Evolutionary conservation across 2,888 invertebrate genomes (phyloP), one percentile per base, ranked within the genome.

Genomic region (Dasypogon diadema): DNA sequence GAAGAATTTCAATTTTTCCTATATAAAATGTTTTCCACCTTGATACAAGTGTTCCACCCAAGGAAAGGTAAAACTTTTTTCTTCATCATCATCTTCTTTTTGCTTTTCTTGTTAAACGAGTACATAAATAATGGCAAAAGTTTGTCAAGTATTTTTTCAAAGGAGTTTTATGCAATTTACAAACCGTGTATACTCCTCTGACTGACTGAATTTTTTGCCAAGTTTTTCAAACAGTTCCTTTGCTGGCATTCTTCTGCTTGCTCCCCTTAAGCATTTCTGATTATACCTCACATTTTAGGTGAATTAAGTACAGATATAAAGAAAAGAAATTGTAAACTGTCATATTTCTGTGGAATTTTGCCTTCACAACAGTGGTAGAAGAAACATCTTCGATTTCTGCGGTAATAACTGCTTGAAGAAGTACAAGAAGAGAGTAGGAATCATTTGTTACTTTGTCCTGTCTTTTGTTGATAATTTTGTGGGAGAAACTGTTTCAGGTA

Each of bases 111-210:
- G n/a, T 42, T 12, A 42, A 63, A 63, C 37, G 42, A 63, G 63
- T 42, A 63, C 63, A 63, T 63, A 63, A 63, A 63, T 63, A 63
- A 63, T 63, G 63, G 63, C 34, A 37, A 63, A 63, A 63, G 42
- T 63, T 63, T 63, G 42, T 63, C 42, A 63, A 34, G 42, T 37
- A 37, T 63, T 63, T 30, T 37, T 37, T 12, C 21, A 63, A 63
- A 30, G 22, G n/a, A 63, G 16, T 63, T 63, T 63, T 42, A 63
- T 63, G 63, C 63, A 63, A 18, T 63, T 42, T 63, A 30, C 34
- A 42, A 18, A 10, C 12, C 63, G 22, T 37, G 22, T 63, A 16
- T 12, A 8, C 3, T 48, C 3, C 12, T 48, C 12, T 4, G 3
- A 48, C 48, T 12, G 48, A 3, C 12, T 12, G 2, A 12, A 3